Evolutionary conservation across 1,140 invertebrate species (phyloP).

Genomic region (Eumaeus atala): DNA sequence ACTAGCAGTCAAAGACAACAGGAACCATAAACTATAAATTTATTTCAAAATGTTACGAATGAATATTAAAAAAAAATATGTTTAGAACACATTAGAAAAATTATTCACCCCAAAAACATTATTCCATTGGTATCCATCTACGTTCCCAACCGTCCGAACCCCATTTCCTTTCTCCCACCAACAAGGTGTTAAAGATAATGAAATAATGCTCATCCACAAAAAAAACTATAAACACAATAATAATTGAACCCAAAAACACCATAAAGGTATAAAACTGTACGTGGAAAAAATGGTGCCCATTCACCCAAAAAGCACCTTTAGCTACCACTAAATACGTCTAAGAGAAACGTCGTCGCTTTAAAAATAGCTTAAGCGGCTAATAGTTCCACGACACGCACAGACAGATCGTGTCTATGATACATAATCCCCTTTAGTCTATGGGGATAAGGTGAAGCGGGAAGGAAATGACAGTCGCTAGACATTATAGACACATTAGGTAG

Average conservation of each 20-base stretch:
- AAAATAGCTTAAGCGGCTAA: constrained; percentile 70
- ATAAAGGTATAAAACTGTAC: constrained; percentile 45
- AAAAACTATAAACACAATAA: constrained; percentile 55
- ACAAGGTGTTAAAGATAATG: constrained; percentile 68
- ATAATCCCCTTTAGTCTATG: constrained; percentile 34
- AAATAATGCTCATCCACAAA: constrained; percentile 52
- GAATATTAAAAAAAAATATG: too few relatives aligned
- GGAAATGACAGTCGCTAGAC: constrained; percentile 61
- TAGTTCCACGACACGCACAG: constrained; percentile 72
- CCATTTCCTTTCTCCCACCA: constrained; percentile 27
- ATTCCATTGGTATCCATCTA: background rate
- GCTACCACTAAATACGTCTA: constrained; percentile 46
- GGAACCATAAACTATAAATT: too few relatives aligned
- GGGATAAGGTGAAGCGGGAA: constrained; percentile 28
- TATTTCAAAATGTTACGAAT: too few relatives aligned
- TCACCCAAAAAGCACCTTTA: constrained; percentile 40
- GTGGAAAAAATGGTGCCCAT: constrained; percentile 48
- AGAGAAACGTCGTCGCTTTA: constrained; percentile 55
- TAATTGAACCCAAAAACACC: constrained; percentile 61
- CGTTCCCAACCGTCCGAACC: constrained; percentile 5
- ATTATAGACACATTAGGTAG: constrained; percentile 58
- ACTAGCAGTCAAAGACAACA: too few relatives aligned
- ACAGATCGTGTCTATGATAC: constrained; percentile 24
- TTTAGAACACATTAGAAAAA: constrained; percentile 5
- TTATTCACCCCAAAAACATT: constrained; percentile 12